phyloP scores from a whole-genome alignment of 2,888 invertebrate genomes.

The Octodonta nipae region DNA sequence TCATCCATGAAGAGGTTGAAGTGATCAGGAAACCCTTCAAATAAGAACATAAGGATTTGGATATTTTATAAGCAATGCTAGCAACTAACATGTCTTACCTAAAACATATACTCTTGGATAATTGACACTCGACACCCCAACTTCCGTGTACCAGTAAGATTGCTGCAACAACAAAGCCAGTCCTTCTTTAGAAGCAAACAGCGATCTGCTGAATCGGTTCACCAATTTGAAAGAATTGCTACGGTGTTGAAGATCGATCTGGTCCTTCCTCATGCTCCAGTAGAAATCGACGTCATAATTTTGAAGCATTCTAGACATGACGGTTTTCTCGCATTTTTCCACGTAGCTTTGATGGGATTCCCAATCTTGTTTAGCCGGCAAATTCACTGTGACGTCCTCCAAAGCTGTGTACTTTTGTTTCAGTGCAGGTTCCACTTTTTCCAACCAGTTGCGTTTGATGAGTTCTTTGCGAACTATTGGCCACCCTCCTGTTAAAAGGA shows the following conservation, averaged over 20 bases:
- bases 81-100: no score
- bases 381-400: conserved; percentile 31
- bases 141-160: conserved; percentile 75
- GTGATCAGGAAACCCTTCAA: conserved; percentile 57
- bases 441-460: conserved; percentile 58
- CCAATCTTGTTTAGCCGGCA: conserved; percentile 33
- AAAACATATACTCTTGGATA: conserved; percentile 77
- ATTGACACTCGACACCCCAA: conserved; percentile 62
- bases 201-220: conserved; percentile 70
- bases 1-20: conserved; percentile 74
- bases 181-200: conserved; percentile 88
- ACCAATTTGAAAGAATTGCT: conserved; percentile 54
- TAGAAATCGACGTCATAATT: conserved; percentile 73
- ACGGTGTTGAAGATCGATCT: conserved; percentile 54
- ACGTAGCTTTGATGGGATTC: conserved; percentile 36
- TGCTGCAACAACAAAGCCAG: conserved; percentile 64
- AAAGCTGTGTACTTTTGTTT: conserved; percentile 15
- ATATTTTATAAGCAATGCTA: neutral
- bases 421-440: conserved; percentile 42
- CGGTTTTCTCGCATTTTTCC: conserved; percentile 50
- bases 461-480: conserved; percentile 57
- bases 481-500: conserved; percentile 44
- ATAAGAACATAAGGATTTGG: neutral
- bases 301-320: conserved; percentile 60
- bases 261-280: conserved; percentile 79